Base-by-base conservation (phyloP, 2,888 invertebrate genomes). In the Agrochola lota region DNA sequence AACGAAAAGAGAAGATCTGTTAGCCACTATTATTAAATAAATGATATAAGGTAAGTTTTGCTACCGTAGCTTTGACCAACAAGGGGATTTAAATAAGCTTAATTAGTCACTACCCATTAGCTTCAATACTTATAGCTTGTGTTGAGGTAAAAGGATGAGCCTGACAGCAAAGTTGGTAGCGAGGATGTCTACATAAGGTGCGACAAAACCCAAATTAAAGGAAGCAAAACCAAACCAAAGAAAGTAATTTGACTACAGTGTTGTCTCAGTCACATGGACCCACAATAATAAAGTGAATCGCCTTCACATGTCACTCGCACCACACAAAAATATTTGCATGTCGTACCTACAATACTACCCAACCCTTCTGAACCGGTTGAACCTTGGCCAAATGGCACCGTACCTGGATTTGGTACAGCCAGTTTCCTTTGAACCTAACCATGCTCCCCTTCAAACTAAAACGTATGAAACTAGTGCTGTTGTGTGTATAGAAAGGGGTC, bases 351-450 rank as follows among this genome's bases (percentile, higher is more conserved):
- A 79, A 81, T 80, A 69, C 78, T 77, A 71, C 62, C 77, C 71
- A 85, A 90, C 90, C 89, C 88, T 89, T 88, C 79, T 64, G 81
- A 85, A 78, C 90, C 81, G 89, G 89, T 90, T 91, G 91, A 92
- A 91, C 91, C 93, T 92, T 90, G 87, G 91, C 92, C 93, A 94
- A 94, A 94, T 93, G 93, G 93, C 93, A 89, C 91, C 85, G 88
- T 91, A 91, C 93, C 93, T 91, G 93, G 92, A 92, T 92, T 91
- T 91, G 74, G 78, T 66, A 83, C 77, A 66, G 85, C 91, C 91
- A 91, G 71, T 85, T 85, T 83, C 86, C 69, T 77, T 77, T 83
- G 91, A 91, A 84, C 89, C 78, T 76, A 76, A 66, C 75, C 80
- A 69, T 63, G 43, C 68, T 68, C 46, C 64, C n/a, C 8, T 55